Conservation (phyloP, 2,888 invertebrate species). For the Polydrusus tereticollis region DNA sequence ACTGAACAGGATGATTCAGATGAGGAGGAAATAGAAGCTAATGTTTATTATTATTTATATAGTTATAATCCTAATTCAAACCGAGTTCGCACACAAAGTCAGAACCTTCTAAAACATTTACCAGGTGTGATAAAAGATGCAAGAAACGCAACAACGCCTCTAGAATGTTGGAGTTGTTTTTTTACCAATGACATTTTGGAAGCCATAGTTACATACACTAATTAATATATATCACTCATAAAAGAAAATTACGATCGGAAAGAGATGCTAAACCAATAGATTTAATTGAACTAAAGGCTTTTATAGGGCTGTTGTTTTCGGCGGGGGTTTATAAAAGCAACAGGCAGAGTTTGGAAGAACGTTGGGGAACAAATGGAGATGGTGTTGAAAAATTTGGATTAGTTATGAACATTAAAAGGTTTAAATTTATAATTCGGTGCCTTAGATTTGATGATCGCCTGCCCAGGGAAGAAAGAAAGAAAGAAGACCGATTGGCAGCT, state of each 20-base stretch:
- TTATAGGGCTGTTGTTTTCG: neutral
- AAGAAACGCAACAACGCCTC: neutral
- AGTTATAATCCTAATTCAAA: neutral
- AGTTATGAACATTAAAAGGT: neutral
- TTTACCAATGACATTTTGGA: neutral
- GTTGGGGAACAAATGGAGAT: neutral
- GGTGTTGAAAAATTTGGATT: neutral
- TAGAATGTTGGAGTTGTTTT: conserved; percentile 4
- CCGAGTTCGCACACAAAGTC: neutral
- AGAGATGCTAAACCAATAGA: neutral
- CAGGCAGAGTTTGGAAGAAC: neutral
- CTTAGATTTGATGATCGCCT: neutral
- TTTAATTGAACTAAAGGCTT: neutral
- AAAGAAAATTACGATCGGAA: neutral
- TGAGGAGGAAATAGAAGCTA: neutral
- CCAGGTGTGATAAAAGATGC: neutral
- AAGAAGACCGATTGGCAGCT: neutral
- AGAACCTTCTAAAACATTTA: neutral
- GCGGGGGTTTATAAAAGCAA: neutral
- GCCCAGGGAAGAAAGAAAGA: neutral
- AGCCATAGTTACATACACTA: neutral
- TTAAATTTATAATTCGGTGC: neutral
- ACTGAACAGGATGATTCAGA: conserved; percentile 1
- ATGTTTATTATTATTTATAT: neutral
- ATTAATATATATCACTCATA: neutral